Evolutionary conservation across 2,888 invertebrate genomes (phyloP), one percentile per base, ranked within the genome.

Genomic region (Liodrosophila aerea): DNA sequence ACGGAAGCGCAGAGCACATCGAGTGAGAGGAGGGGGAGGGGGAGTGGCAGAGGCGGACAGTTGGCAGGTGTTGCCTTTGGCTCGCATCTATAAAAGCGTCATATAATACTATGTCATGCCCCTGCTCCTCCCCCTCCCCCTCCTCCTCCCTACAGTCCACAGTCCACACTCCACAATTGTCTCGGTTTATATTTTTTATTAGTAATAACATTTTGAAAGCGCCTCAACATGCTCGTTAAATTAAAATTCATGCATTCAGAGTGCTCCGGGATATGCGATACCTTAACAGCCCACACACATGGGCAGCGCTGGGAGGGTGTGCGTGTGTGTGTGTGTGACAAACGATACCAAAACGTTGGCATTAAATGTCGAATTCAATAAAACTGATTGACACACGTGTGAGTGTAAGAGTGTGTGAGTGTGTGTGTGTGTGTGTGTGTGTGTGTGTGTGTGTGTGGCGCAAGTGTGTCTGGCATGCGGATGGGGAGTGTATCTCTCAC

Each of bases 281-380:
- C 51, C 46, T 31, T 59, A 50, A 22, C 36, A 44, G 11, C 36
- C 46, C 68, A 56, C 56, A 56, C 44, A 31, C 5, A 41, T 33
- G 11, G 13, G 31, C 37, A 53, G 11, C 8, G 34, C 3, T 2
- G 0, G 22, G 1, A 30, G 9, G 36, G 1, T 22, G 16, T 29
- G n/a, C n/a, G 13, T 29, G 44, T 16, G n/a, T 0, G 18, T 29
- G 13, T 7, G 34, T 47, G 59, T 51, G 52, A 61, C 57, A 69
- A 71, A 68, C 53, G 60, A 52, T 40, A 59, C 50, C 45, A 41
- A 50, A 22, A 59, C 51, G 44, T 50, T 46, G 51, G 68, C 76
- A 81, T 81, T 80, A 76, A 81, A 85, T 81, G 72, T 85, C 85
- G 73, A 62, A 85, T 83, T 81, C 74, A 78, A 85, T 85, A 83